These are phyloP conservation scores for Miniopterus natalensis DNA, from an alignment of 2,113 vertebrate species.

Conservation along the genomic window DNA sequence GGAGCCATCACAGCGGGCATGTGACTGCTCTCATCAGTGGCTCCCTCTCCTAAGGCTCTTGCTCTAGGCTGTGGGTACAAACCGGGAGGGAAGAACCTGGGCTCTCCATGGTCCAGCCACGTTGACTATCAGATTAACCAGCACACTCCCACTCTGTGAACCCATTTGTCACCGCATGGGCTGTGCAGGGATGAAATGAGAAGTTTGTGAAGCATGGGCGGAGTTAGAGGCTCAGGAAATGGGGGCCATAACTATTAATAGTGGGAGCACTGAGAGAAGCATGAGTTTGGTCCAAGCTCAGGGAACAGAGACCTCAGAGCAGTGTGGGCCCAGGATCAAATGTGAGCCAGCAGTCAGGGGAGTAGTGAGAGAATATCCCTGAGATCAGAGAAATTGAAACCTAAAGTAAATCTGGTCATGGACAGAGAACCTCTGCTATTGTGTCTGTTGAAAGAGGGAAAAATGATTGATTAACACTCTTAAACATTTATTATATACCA, in stretches of 20 bases:
- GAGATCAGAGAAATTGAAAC: neutral
- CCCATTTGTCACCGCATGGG: neutral
- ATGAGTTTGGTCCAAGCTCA: neutral
- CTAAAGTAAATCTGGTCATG: neutral
- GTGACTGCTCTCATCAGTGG: neutral
- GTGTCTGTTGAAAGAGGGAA: neutral
- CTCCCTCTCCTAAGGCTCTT: neutral
- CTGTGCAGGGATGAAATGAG: neutral
- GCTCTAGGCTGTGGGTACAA: neutral
- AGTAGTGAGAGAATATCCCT: neutral
- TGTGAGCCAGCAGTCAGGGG: neutral
- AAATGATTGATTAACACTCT: neutral
- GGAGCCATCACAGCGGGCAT: neutral
- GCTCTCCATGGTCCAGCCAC: neutral
- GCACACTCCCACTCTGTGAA: neutral
- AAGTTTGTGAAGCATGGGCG: neutral
- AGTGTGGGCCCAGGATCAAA: neutral
- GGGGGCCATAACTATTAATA: neutral
- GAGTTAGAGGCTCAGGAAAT: neutral
- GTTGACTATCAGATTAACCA: neutral
- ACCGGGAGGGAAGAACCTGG: neutral
- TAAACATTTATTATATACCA: neutral
- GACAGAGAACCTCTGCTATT: neutral
- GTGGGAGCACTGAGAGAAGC: neutral
- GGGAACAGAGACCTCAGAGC: neutral